phyloP scores from a whole-genome alignment of 2,113 vertebrate genomes.

The Illadopsis cleaveri region DNA sequence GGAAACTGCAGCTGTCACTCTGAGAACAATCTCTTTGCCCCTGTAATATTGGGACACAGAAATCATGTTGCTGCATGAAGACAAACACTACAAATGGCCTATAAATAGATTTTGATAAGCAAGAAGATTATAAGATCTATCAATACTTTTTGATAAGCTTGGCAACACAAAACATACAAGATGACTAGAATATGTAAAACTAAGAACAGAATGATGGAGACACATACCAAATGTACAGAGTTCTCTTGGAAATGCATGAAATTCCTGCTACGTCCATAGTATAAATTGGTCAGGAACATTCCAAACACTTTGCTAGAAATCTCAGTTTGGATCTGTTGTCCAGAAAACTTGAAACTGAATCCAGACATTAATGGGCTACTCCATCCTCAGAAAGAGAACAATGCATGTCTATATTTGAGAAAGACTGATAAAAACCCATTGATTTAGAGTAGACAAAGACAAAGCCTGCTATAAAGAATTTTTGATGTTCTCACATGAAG shows the following conservation, averaged over 20 bases:
- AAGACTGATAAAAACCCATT: not conserved
- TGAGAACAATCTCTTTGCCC: not conserved
- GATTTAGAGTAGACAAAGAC: not conserved
- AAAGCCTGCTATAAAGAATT: not conserved
- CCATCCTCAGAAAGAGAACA: not conserved
- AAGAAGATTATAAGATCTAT: not conserved
- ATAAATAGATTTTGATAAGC: not conserved
- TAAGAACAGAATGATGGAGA: not conserved
- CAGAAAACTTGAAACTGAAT: not conserved
- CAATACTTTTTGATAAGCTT: not conserved
- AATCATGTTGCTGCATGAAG: not conserved
- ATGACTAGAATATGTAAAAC: not conserved
- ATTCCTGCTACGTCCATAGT: not conserved
- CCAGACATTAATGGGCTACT: not conserved
- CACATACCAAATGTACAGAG: accelerated
- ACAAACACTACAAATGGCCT: not conserved
- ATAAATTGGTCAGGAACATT: not conserved
- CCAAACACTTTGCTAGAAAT: not conserved
- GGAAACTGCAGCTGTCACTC: not conserved
- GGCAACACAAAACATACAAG: not conserved
- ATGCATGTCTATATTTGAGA: not conserved
- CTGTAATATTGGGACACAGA: not conserved
- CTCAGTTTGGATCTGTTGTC: not conserved
- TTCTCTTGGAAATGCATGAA: not conserved
- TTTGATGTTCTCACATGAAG: not conserved